phyloP scores from a whole-genome alignment of 1,140 invertebrate genomes.

The Cheumatopsyche charites region DNA sequence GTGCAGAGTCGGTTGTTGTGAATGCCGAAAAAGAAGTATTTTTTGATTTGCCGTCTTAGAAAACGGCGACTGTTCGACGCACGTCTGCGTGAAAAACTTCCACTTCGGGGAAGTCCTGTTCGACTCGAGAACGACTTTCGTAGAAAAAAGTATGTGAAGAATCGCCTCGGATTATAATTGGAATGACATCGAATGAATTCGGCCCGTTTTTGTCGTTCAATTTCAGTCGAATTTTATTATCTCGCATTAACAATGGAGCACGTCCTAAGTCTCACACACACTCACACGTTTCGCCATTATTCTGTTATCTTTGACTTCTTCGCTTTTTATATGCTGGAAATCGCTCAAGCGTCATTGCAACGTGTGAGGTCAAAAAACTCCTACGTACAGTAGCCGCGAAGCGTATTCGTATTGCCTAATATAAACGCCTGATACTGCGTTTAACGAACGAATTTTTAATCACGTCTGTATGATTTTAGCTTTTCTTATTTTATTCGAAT shows the following conservation, averaged over 20 bases:
- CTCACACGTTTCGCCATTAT: constrained; percentile 26
- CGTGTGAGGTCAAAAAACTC: constrained; percentile 37
- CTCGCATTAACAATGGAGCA: neutral
- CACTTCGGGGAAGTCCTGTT: neutral
- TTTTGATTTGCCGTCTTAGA: too few relatives aligned
- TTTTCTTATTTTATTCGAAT: too few relatives aligned
- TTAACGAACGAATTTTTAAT: neutral
- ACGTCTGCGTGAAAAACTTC: neutral
- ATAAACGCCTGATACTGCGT: neutral
- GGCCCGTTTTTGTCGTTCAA: constrained; percentile 23
- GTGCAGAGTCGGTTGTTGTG: too few relatives aligned
- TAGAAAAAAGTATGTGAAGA: neutral
- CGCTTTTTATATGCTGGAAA: constrained; percentile 16
- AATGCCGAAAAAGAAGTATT: too few relatives aligned
- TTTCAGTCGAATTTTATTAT: constrained; percentile 29
- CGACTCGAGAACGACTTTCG: neutral
- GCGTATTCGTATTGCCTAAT: constrained; percentile 9
- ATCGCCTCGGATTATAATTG: constrained; percentile 21
- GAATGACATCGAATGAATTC: constrained; percentile 33
- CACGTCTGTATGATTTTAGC: too few relatives aligned
- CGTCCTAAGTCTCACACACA: neutral
- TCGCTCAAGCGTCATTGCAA: constrained; percentile 21
- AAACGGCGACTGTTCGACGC: neutral
- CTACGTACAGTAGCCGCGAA: constrained; percentile 19
- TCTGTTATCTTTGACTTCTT: constrained; percentile 18